phyloP scores from a whole-genome alignment of 2,888 invertebrate genomes.

The Ectemnius continuus region DNA sequence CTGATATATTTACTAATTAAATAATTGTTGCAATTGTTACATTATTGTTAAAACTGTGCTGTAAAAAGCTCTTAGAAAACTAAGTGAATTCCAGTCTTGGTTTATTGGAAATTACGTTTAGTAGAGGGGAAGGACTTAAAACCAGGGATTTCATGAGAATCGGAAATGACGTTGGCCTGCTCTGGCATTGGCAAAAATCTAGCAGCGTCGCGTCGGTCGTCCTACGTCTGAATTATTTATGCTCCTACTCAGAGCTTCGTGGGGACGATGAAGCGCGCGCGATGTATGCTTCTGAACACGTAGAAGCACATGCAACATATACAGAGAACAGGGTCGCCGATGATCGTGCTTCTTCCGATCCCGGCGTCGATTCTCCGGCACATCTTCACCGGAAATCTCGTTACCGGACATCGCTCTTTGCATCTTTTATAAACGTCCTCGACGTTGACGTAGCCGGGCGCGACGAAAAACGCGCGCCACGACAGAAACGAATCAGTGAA shows the following conservation, averaged over 20 bases:
- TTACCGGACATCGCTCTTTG: slow-evolving; percentile 69
- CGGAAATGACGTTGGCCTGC: not conserved
- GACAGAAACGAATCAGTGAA: too few species aligned
- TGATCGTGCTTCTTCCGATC: slow-evolving; percentile 45
- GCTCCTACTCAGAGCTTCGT: slow-evolving; percentile 20
- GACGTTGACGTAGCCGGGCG: slow-evolving; percentile 37
- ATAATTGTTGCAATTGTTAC: too few species aligned
- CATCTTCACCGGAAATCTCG: slow-evolving; percentile 64
- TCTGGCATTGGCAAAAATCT: slow-evolving; percentile 10
- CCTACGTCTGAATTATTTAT: slow-evolving; percentile 44
- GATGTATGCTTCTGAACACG: slow-evolving; percentile 44
- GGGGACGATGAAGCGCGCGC: slow-evolving; percentile 8
- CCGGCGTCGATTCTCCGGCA: slow-evolving; percentile 26
- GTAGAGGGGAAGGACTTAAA: too few species aligned
- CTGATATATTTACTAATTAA: too few species aligned
- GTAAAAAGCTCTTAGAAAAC: too few species aligned
- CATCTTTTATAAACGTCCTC: slow-evolving; percentile 66
- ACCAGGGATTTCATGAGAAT: not conserved
- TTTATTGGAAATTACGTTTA: not conserved
- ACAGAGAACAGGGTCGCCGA: slow-evolving; percentile 20
- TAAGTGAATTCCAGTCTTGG: not conserved
- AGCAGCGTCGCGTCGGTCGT: slow-evolving; percentile 20
- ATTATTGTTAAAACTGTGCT: too few species aligned
- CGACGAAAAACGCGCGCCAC: slow-evolving; percentile 17
- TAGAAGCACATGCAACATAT: slow-evolving; percentile 3